Conservation (phyloP, 2,888 invertebrate genomes). For the Acronicta psi region DNA sequence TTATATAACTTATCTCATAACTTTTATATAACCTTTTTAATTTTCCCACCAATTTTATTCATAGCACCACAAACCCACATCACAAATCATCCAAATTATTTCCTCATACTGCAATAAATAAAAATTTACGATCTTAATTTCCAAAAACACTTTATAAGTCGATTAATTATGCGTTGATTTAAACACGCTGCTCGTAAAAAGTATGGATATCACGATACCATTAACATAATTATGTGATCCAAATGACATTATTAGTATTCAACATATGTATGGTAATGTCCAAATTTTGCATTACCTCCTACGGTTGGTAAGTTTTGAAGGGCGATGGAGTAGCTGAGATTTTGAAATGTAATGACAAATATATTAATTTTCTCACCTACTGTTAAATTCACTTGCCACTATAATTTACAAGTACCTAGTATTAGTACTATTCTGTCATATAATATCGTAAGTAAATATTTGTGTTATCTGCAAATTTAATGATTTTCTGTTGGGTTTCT, state of each 20-base stretch:
- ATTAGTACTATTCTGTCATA: too few species aligned
- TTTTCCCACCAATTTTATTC: not conserved
- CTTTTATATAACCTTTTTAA: too few species aligned
- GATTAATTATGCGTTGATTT: conserved; percentile 54
- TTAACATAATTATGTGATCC: conserved; percentile 35
- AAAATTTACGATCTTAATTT: conserved; percentile 35
- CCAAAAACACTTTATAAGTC: conserved; percentile 48
- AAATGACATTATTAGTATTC: conserved; percentile 53
- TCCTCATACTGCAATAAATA: conserved; percentile 31
- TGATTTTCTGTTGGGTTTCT: too few species aligned
- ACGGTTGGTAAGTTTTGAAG: conserved; percentile 27
- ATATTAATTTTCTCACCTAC: too few species aligned
- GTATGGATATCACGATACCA: conserved; percentile 41
- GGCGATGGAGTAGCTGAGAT: conserved; percentile 7
- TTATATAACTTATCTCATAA: too few species aligned
- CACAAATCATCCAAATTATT: conserved; percentile 37
- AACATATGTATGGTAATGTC: conserved; percentile 44
- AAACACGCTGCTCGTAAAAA: conserved; percentile 51
- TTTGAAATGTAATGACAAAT: not conserved
- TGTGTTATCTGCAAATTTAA: too few species aligned
- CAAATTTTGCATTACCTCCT: conserved; percentile 44
- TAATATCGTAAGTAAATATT: too few species aligned
- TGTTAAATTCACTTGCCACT: too few species aligned
- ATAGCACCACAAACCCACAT: not conserved
- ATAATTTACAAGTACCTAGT: too few species aligned